Evolutionary conservation across 2,113 vertebrate genomes (phyloP), one percentile per base, ranked within the genome.

Genomic region (Hypomesus transpacificus): DNA sequence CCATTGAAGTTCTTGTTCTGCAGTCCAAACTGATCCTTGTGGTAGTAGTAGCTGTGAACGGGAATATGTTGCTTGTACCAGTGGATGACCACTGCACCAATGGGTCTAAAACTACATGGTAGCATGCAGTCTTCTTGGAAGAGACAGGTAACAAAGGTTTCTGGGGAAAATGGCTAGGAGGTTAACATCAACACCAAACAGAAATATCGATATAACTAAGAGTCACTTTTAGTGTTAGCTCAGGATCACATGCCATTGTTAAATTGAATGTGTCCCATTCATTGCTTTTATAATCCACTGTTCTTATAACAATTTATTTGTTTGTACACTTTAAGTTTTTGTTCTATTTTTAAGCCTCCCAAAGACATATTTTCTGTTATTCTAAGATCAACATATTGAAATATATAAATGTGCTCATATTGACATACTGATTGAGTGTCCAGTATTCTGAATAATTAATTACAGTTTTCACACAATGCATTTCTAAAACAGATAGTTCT

Each of bases 11-110:
- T 77, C 0, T 74, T 77, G 75, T 93, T 87, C 83, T 95, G 91
- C 0, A 53, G 67, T 54, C 77, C 34, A 62, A 92, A 83, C 59
- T 93, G 92, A 68, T 96, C 92, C 54, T 56, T 81, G 68, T 84
- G 80, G 71, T 89, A 77, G 85, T 93, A 94, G 83, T 92, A 95
- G 86, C 89, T 91, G 84, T 93, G 93, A 4, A 94, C 92, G 0
- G 86, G 87, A 50, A 82, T 70, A 4, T 86, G 90, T 78, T 91
- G 90, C 60, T 76, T 92, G 87, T 91, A 90, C 94, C 94, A 95
- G 82, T 95, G 89, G 83, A 96, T 94, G 7, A 94, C 90, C 80
- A 91, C 91, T 0, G 88, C 88, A 1, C 79, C 9, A 0, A 81
- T 90, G 68, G 83, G 88, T 56, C 51, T 77, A 84, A 95, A 94